A percentile compares a stretch with the other conserved stretches of the same genome.
These are phyloP conservation scores for Pomacea canaliculata DNA, from an alignment of 2,888 invertebrate genomes.

Conservation along the genomic window DNA sequence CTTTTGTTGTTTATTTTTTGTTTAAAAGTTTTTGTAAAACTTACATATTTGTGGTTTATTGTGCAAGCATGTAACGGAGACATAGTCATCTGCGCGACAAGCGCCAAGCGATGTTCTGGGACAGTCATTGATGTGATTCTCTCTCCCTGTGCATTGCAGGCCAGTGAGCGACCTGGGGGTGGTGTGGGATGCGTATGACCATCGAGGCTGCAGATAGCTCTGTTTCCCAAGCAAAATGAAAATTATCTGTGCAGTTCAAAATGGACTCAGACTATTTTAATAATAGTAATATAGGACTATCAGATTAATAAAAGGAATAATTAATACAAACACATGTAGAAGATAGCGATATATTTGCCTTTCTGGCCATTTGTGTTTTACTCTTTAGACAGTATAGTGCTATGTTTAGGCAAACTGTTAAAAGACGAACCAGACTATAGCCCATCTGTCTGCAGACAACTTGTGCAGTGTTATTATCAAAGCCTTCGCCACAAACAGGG, in stretches of 20 bases:
- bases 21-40: neutral
- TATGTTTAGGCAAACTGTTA: too few relatives aligned
- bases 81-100: slow-evolving; percentile 45
- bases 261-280: too few relatives aligned
- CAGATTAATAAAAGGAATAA: too few relatives aligned
- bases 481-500: slow-evolving; percentile 36
- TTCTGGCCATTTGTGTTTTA: too few relatives aligned
- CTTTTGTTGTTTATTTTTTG: too few relatives aligned
- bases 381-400: too few relatives aligned
- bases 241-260: neutral
- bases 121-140: slow-evolving; percentile 44
- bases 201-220: slow-evolving; percentile 41
- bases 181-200: neutral
- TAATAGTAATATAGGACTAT: too few relatives aligned
- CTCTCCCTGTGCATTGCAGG: slow-evolving; percentile 43
- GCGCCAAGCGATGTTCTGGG: slow-evolving; percentile 14
- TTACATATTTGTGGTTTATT: slow-evolving; percentile 4
- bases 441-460: slow-evolving; percentile 50
- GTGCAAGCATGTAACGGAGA: slow-evolving; percentile 47
- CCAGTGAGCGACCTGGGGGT: neutral
- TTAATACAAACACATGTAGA: too few relatives aligned
- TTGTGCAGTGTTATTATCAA: slow-evolving; percentile 43
- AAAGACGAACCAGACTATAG: slow-evolving; percentile 20
- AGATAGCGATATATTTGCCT: too few relatives aligned
- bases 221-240: slow-evolving; percentile 11